Evolutionary conservation across 2,888 invertebrate genomes (phyloP).

Genomic region (Bembecia ichneumoniformis): DNA sequence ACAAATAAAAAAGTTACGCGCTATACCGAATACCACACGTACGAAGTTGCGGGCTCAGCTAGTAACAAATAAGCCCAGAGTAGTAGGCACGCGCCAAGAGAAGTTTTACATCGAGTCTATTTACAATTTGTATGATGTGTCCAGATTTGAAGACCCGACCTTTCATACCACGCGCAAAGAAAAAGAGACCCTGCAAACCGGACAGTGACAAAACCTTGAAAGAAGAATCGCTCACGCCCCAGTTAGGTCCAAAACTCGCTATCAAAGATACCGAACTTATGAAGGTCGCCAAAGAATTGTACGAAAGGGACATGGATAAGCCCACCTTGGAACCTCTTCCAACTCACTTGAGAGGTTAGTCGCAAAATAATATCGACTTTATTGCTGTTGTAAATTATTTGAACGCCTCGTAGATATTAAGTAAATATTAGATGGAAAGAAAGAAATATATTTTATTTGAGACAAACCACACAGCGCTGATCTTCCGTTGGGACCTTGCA

Average conservation of each 20-base stretch:
- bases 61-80: too few relatives aligned
- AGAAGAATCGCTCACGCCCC: slow-evolving; percentile 13
- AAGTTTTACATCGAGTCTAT: too few relatives aligned
- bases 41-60: too few relatives aligned
- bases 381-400: neutral
- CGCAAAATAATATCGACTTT: neutral
- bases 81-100: too few relatives aligned
- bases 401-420: too few relatives aligned
- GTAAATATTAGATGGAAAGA: neutral
- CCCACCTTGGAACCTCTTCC: slow-evolving; percentile 46
- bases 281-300: slow-evolving; percentile 48
- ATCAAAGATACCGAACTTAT: slow-evolving; percentile 62
- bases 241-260: slow-evolving; percentile 34
- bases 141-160: slow-evolving; percentile 49
- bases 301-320: slow-evolving; percentile 39
- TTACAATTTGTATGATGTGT: too few relatives aligned
- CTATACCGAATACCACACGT: too few relatives aligned
- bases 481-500: too few relatives aligned
- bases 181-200: slow-evolving; percentile 24
- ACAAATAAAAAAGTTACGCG: too few relatives aligned
- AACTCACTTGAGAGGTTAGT: slow-evolving; percentile 54
- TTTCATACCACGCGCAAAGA: slow-evolving; percentile 46
- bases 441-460: too few relatives aligned
- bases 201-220: slow-evolving; percentile 11
- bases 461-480: too few relatives aligned